These are phyloP conservation scores for Arctopsyche grandis DNA, from an alignment of 1,140 invertebrate species.

Conservation along the genomic window DNA sequence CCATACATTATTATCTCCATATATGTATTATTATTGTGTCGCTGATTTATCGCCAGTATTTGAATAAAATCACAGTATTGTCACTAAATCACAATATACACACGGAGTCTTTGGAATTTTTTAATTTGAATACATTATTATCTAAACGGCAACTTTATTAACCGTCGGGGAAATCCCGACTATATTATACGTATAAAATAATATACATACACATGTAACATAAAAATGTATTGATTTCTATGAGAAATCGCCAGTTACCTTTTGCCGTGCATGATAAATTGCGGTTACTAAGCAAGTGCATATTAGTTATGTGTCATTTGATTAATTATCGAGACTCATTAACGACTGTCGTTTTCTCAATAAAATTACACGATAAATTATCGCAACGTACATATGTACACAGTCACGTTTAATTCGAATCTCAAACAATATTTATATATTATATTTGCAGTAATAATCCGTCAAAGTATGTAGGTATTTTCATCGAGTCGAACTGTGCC, in stretches of 20 bases:
- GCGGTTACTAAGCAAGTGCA: not conserved
- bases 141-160: too few species aligned
- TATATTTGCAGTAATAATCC: too few species aligned
- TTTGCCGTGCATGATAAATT: not conserved
- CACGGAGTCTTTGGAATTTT: not conserved
- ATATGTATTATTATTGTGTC: not conserved
- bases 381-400: not conserved
- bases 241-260: not conserved
- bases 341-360: slow-evolving; percentile 1
- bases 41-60: slow-evolving; percentile 16
- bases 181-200: not conserved
- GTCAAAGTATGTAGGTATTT: too few species aligned
- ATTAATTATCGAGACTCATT: not conserved
- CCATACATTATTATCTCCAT: not conserved
- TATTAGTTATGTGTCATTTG: not conserved
- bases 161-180: too few species aligned
- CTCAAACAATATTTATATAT: too few species aligned
- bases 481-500: too few species aligned
- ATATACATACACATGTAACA: not conserved
- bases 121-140: slow-evolving; percentile 25
- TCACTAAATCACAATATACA: slow-evolving; percentile 11
- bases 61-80: slow-evolving; percentile 17
- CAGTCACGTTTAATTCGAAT: too few species aligned
- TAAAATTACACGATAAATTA: not conserved
- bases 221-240: too few species aligned